Evolutionary conservation across 1,140 invertebrate genomes (phyloP).

Genomic region (Lasioglossum baleicum): DNA sequence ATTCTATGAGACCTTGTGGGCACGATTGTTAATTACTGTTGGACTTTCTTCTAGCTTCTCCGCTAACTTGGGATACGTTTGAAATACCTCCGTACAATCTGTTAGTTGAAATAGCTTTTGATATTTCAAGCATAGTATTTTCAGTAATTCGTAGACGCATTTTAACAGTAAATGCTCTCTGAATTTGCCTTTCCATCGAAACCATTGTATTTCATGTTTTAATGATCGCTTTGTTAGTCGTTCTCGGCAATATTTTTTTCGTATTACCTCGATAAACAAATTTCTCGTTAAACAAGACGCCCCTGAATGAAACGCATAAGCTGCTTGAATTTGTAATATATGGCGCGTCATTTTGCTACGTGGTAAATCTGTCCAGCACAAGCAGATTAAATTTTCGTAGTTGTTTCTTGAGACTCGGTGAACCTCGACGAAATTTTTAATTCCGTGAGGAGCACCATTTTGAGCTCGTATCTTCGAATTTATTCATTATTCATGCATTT

Average conservation of each 20-base stretch:
- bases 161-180: neutral
- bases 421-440: too few relatives aligned
- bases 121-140: neutral
- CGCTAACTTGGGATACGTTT: neutral
- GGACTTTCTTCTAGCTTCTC: neutral
- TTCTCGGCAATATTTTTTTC: neutral
- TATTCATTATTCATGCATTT: too few relatives aligned
- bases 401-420: neutral
- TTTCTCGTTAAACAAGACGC: neutral
- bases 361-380: too few relatives aligned
- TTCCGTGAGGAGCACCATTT: too few relatives aligned
- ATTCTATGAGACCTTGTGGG: neutral
- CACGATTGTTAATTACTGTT: slow-evolving; percentile 13
- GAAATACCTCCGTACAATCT: neutral
- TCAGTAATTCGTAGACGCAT: too few relatives aligned
- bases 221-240: neutral
- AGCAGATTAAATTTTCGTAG: neutral
- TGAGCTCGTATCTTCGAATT: too few relatives aligned
- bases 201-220: neutral
- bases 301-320: neutral
- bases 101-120: neutral
- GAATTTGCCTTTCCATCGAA: neutral
- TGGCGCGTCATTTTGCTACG: neutral
- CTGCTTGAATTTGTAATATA: neutral
- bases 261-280: neutral